These are phyloP conservation scores for Melanotus villosus DNA, from an alignment of 2,888 invertebrate species.

Conservation along the genomic window DNA sequence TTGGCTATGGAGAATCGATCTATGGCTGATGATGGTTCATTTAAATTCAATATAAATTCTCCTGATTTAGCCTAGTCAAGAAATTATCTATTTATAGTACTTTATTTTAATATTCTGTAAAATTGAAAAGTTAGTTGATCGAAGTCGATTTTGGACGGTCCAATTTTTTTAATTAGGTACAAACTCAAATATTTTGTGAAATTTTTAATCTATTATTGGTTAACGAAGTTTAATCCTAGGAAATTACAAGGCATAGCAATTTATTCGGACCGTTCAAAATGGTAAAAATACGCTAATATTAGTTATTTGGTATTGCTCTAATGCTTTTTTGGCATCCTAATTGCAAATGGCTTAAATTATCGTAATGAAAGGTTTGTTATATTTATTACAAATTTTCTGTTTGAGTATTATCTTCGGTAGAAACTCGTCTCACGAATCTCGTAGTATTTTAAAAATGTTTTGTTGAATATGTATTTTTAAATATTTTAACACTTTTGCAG, in stretches of 20 bases:
- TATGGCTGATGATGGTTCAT: slow-evolving; percentile 64
- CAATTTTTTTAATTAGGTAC: no score
- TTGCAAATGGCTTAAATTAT: slow-evolving; percentile 4
- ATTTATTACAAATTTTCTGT: neutral
- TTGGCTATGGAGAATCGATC: slow-evolving; percentile 64
- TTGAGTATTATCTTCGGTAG: neutral
- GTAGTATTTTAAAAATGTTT: no score
- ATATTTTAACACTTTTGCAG: neutral
- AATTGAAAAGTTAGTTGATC: slow-evolving; percentile 8
- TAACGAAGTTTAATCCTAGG: no score
- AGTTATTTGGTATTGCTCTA: neutral
- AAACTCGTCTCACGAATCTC: no score
- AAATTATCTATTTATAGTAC: slow-evolving; percentile 5
- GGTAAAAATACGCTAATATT: no score
- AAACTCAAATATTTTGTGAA: no score
- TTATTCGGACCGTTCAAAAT: no score
- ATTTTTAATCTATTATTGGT: no score
- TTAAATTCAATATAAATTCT: slow-evolving; percentile 63
- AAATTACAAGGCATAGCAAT: no score
- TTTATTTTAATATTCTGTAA: slow-evolving; percentile 8
- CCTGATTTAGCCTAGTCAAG: slow-evolving; percentile 60
- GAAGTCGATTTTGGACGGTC: neutral
- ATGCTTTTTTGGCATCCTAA: slow-evolving; percentile 2
- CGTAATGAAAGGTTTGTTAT: slow-evolving; percentile 1
- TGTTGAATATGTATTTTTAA: neutral